Evolutionary conservation across 2,797 vertebrate species (phyloP).

Genomic region (Meriones psammophilus): DNA sequence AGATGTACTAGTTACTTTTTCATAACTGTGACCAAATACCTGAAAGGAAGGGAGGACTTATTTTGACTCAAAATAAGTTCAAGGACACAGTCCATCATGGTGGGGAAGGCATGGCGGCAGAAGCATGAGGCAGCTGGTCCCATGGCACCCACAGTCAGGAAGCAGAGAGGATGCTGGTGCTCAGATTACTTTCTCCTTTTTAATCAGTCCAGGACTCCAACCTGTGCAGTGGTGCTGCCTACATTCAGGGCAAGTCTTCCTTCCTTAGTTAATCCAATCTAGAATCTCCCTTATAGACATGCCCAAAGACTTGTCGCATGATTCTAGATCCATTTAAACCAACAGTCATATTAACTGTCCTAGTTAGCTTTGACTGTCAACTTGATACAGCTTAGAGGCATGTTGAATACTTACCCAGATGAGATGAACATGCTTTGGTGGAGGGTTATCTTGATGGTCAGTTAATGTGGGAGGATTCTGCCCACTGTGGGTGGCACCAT

Average conservation of each 20-base stretch:
- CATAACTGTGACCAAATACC: background rate
- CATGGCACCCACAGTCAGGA: background rate
- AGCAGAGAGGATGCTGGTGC: background rate
- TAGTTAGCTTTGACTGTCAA: background rate
- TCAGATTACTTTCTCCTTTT: background rate
- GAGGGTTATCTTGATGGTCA: background rate
- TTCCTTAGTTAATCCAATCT: background rate
- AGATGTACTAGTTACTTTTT: background rate
- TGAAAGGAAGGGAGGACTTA: background rate
- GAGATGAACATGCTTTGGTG: background rate
- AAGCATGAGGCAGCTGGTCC: background rate
- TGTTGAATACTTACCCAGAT: background rate
- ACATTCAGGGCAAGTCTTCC: background rate
- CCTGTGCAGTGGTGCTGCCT: too few species aligned
- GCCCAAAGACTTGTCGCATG: background rate
- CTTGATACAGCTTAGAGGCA: background rate
- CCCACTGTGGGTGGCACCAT: background rate
- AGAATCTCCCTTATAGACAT: background rate
- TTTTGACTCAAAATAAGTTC: background rate
- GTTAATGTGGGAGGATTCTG: background rate
- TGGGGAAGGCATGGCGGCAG: rapidly evolving
- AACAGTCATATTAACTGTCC: background rate
- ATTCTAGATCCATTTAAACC: background rate
- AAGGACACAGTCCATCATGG: background rate
- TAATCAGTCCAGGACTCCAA: background rate